Evolutionary conservation across 2,888 invertebrate genomes (phyloP), one percentile per base, ranked within the genome.

Genomic region (Dysmachus trigonus): DNA sequence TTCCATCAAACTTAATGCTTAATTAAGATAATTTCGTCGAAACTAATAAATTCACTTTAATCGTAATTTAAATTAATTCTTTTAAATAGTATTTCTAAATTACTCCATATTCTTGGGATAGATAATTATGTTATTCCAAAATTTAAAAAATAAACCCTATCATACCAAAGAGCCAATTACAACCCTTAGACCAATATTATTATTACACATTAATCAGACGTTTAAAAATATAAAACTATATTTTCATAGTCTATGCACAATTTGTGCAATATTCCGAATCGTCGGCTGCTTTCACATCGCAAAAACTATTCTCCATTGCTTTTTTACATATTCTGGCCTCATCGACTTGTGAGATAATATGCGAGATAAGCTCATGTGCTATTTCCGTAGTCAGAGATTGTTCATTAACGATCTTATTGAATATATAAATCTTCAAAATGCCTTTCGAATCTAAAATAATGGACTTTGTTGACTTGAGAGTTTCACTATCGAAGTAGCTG

Each of bases 401-500:
- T 15, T 79, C 72, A 15, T 35, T 47, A 0, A 71, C 27, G 4
- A 77, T 27, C 35, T 73, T 71, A 47, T 72, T 38, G 22, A 33
- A 85, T 10, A 86, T 71, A 15, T 47, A 73, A 6, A 86, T 51
- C n/a, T 84, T 72, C 7, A 82, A 31, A 15, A 30, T 22, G 0
- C 73, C 73, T 2, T 81, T 86, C 31, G 51, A 74, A 30, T 74
- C 81, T n/a, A 87, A 18, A 8, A 76, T 18, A 31, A 87, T 51
- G 6, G 41, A 73, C 82, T 88, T 88, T 13, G 81, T 85, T 22
- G 76, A 77, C 22, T 38, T 47, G 53, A 85, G 86, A 1, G 5
- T n/a, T 13, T 30, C 53, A 13, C 41, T 13, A 71, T 88, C 88
- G 79, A 87, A 88, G 30, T 53, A 87, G 15, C 86, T 74, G 27